These are phyloP conservation scores for Meloe dianella DNA, from an alignment of 2,888 invertebrate species.

Conservation along the genomic window DNA sequence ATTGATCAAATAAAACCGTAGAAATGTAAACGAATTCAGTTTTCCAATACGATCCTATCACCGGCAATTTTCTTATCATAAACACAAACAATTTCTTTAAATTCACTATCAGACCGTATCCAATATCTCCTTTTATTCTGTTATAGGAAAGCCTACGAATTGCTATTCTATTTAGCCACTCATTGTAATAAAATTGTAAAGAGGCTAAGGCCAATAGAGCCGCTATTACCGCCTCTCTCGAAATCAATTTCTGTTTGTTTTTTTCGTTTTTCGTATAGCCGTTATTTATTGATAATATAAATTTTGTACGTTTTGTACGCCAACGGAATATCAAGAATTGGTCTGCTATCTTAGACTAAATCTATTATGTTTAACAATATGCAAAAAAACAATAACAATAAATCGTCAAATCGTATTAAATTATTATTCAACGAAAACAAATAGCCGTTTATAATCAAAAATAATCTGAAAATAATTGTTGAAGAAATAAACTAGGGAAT, in stretches of 20 bases:
- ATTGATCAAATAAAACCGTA: not conserved
- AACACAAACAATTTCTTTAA: not conserved
- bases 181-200: conserved; percentile 9
- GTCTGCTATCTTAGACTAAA: not conserved
- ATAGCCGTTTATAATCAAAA: too few relatives aligned
- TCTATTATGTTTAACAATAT: not conserved
- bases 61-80: not conserved
- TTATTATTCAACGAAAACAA: not conserved
- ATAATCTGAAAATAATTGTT: too few relatives aligned
- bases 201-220: conserved; percentile 1
- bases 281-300: conserved; percentile 58
- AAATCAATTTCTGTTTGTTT: conserved; percentile 35
- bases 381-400: not conserved
- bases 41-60: not conserved
- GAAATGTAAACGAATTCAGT: too few relatives aligned
- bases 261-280: conserved; percentile 22
- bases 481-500: too few relatives aligned
- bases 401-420: not conserved
- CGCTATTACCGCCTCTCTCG: conserved; percentile 23
- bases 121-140: not conserved
- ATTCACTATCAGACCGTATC: not conserved
- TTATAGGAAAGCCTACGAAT: not conserved
- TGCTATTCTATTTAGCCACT: not conserved
- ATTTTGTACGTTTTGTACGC: conserved; percentile 49
- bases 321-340: conserved; percentile 48